Conservation (phyloP, 1,140 invertebrate species). For the Caenorhabditis tropicalis region DNA sequence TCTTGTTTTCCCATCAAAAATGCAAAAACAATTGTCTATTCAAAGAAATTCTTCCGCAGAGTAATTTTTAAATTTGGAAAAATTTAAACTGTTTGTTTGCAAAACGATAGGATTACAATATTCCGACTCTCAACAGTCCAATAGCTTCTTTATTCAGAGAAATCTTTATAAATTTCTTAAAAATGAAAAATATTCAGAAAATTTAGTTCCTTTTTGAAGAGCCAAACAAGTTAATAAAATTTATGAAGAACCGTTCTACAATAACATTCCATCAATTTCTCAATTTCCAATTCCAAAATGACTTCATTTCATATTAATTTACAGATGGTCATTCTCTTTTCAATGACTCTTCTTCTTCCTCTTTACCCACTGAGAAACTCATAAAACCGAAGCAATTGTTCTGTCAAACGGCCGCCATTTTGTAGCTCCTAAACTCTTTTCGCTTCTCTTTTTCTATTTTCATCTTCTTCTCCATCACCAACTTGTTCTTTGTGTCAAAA, state of each 20-base stretch:
- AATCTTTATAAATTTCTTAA: no score
- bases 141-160: no score
- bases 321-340: background rate
- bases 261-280: background rate
- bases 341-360: background rate
- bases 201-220: no score
- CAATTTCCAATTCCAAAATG: background rate
- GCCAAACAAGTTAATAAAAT: no score
- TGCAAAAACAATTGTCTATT: background rate
- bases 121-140: no score
- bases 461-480: background rate
- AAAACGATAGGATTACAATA: no score
- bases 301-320: slow-evolving; percentile 27
- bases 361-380: slow-evolving; percentile 1
- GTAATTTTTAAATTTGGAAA: no score
- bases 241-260: no score
- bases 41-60: background rate
- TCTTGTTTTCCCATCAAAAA: background rate
- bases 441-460: background rate
- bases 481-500: slow-evolving; percentile 9
- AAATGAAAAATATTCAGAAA: no score
- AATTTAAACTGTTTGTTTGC: no score
- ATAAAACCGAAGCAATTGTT: slow-evolving; percentile 34
- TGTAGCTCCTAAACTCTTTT: background rate
- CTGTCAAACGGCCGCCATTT: slow-evolving; percentile 10